Conservation (phyloP, 1,140 invertebrate genomes). For the Popillia japonica region DNA sequence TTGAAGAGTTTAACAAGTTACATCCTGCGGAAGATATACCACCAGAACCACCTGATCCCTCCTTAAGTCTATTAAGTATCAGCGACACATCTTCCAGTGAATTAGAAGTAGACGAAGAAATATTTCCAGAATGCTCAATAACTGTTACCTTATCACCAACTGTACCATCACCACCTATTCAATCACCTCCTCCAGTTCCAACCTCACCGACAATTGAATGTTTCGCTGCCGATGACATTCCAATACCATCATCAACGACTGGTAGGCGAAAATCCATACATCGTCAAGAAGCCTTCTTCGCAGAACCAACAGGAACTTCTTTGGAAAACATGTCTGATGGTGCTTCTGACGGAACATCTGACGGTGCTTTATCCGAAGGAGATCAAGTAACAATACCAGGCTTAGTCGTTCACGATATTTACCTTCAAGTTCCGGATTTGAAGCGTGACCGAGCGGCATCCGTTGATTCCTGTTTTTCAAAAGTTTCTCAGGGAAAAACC, state of each 20-base stretch:
- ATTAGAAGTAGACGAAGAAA: constrained; percentile 61
- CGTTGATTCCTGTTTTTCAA: constrained; percentile 81
- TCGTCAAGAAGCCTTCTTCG: constrained; percentile 80
- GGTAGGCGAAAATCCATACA: constrained; percentile 71
- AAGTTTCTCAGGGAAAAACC: constrained; percentile 72
- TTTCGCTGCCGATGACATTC: constrained; percentile 60
- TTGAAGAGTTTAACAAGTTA: constrained; percentile 68
- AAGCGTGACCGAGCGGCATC: constrained; percentile 84
- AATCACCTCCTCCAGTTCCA: constrained; percentile 61
- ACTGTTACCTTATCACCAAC: constrained; percentile 74
- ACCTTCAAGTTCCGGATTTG: constrained; percentile 81
- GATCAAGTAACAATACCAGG: constrained; percentile 56
- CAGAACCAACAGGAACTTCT: constrained; percentile 73
- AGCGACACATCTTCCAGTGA: constrained; percentile 62
- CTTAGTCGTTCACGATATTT: constrained; percentile 73
- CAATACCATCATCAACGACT: constrained; percentile 55
- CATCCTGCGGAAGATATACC: constrained; percentile 63
- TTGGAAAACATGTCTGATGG: constrained; percentile 69
- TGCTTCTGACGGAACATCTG: constrained; percentile 61
- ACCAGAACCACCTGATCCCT: constrained; percentile 60
- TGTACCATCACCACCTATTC: constrained; percentile 59
- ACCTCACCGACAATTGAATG: constrained; percentile 60
- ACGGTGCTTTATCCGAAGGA: constrained; percentile 62
- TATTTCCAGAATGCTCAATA: constrained; percentile 64
- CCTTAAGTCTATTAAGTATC: constrained; percentile 62